These are phyloP conservation scores for Drosophila arawakana DNA, from an alignment of 1,140 invertebrate genomes.

Conservation along the genomic window DNA sequence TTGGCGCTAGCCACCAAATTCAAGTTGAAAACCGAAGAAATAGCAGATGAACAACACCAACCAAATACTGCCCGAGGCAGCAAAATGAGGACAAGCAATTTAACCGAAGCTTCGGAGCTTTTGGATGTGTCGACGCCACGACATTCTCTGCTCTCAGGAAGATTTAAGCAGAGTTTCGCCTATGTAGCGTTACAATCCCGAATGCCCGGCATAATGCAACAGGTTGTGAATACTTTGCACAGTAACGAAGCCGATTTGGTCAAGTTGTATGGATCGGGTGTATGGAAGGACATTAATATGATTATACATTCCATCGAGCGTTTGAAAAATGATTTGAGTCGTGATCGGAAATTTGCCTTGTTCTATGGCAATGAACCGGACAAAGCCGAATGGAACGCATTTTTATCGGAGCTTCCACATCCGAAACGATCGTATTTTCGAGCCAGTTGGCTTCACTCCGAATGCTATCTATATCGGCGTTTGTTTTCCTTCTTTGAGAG, in stretches of 20 bases:
- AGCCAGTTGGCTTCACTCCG: slow-evolving; percentile 93
- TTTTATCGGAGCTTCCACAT: slow-evolving; percentile 50
- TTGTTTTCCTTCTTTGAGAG: slow-evolving; percentile 91
- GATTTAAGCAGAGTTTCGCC: slow-evolving; percentile 71
- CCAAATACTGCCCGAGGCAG: background rate
- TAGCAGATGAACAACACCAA: background rate
- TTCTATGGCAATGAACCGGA: slow-evolving; percentile 63
- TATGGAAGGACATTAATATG: slow-evolving; percentile 30
- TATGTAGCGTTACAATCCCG: slow-evolving; percentile 52
- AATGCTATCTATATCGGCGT: slow-evolving; percentile 97
- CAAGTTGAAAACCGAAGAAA: background rate
- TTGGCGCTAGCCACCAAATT: slow-evolving; percentile 13
- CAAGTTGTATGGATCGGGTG: slow-evolving; percentile 28
- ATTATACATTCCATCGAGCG: slow-evolving; percentile 43
- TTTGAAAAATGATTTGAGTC: slow-evolving; percentile 37
- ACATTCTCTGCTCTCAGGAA: slow-evolving; percentile 59
- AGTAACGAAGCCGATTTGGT: background rate
- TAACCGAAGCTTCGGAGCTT: background rate
- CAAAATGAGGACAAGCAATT: background rate
- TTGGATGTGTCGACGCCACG: slow-evolving; percentile 52
- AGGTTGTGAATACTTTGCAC: slow-evolving; percentile 24
- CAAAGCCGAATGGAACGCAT: slow-evolving; percentile 66
- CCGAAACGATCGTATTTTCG: slow-evolving; percentile 88
- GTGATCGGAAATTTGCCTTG: slow-evolving; percentile 43
- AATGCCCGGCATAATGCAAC: slow-evolving; percentile 63